These are phyloP conservation scores for Onychostruthus taczanowskii DNA, from an alignment of 2,113 vertebrate species.

Conservation along the genomic window DNA sequence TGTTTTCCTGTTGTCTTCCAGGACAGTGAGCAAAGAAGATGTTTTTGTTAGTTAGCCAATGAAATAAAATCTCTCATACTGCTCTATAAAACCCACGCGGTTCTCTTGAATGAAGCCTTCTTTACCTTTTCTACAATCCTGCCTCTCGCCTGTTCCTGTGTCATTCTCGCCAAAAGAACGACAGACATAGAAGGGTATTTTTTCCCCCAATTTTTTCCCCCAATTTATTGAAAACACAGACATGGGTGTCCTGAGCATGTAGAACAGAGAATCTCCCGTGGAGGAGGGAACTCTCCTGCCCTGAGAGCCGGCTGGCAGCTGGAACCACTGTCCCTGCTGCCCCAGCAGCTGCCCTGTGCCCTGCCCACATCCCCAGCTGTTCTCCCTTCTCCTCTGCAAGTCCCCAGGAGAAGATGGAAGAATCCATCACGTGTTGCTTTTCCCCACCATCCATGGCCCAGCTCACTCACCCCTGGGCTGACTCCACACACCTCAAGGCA, in stretches of 20 bases:
- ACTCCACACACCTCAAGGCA: fast-evolving
- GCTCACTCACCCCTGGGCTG: neutral
- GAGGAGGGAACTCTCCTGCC: neutral
- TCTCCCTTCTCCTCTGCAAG: neutral
- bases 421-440: fast-evolving
- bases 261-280: neutral
- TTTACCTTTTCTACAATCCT: too few species aligned
- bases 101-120: too few species aligned
- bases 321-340: neutral
- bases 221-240: neutral
- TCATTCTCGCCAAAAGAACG: too few species aligned
- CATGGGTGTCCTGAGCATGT: neutral
- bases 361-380: neutral
- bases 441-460: neutral
- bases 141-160: too few species aligned
- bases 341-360: neutral
- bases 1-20: too few species aligned
- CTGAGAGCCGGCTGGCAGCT: neutral
- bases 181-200: neutral
- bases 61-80: too few species aligned
- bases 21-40: too few species aligned
- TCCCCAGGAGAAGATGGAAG: fast-evolving
- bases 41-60: too few species aligned
- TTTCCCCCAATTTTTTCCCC: neutral
- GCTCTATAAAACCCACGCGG: too few species aligned